Conservation (phyloP, 1,140 invertebrate species). For the Rhopalosiphum maidis region DNA sequence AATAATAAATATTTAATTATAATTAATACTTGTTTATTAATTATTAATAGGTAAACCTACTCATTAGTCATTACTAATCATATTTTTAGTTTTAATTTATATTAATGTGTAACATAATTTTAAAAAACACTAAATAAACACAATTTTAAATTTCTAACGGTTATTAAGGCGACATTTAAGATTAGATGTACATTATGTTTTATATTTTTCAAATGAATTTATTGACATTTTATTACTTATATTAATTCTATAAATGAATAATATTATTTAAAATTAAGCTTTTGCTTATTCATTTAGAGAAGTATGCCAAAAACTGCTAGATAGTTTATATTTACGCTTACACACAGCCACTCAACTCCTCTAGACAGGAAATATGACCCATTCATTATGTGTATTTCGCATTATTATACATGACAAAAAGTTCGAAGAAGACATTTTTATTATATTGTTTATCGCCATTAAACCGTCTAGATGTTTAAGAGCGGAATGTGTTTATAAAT, state of each 20-base stretch:
- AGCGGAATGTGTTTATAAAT: slow-evolving; percentile 36
- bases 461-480: slow-evolving; percentile 53
- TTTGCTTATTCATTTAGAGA: not conserved
- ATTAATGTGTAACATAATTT: no score
- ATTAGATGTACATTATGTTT: no score
- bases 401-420: slow-evolving; percentile 25
- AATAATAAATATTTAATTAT: no score
- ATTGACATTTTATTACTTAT: not conserved
- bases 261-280: not conserved
- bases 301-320: slow-evolving; percentile 10
- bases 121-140: no score
- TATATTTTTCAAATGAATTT: not conserved
- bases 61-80: no score
- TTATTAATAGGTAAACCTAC: no score
- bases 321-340: not conserved
- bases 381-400: slow-evolving; percentile 37
- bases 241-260: not conserved
- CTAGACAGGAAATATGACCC: slow-evolving; percentile 51
- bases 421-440: slow-evolving; percentile 47
- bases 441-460: slow-evolving; percentile 40
- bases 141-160: not conserved
- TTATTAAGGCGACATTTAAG: not conserved
- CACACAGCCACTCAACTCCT: not conserved
- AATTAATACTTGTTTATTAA: no score
- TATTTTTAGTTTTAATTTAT: no score